Evolutionary conservation across 2,797 vertebrate genomes (phyloP).

Genomic region (Anas acuta): DNA sequence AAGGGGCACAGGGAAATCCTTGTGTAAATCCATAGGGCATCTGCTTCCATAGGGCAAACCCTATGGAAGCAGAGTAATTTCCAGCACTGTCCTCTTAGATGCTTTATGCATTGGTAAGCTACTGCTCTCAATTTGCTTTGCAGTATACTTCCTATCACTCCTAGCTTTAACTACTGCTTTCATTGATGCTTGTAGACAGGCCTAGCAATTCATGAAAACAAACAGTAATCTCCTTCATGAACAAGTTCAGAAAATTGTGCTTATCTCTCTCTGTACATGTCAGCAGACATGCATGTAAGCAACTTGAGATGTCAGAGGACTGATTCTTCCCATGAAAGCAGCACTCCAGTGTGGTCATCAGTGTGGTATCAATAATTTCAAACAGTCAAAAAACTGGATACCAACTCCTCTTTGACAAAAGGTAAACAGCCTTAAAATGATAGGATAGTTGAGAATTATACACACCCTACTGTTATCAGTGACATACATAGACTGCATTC

Average conservation of each 20-base stretch:
- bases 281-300: rapidly evolving
- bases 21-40: neutral
- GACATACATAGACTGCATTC: neutral
- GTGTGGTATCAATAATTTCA: neutral
- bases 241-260: neutral
- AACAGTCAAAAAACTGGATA: neutral
- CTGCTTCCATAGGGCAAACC: too few species aligned
- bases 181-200: neutral
- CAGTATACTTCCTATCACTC: neutral
- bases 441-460: neutral
- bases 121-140: neutral
- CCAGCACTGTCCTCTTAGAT: neutral
- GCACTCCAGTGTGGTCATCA: neutral
- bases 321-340: neutral
- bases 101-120: neutral
- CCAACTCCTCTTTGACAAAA: neutral
- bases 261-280: neutral
- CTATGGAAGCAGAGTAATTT: neutral
- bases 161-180: neutral
- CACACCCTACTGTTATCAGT: neutral
- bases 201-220: neutral
- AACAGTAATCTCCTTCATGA: neutral
- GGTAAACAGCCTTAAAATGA: neutral
- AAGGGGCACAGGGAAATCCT: neutral
- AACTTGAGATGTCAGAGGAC: neutral